phyloP scores from a whole-genome alignment of 92 coral and sea anemone species.

The Diadumene lineata region DNA sequence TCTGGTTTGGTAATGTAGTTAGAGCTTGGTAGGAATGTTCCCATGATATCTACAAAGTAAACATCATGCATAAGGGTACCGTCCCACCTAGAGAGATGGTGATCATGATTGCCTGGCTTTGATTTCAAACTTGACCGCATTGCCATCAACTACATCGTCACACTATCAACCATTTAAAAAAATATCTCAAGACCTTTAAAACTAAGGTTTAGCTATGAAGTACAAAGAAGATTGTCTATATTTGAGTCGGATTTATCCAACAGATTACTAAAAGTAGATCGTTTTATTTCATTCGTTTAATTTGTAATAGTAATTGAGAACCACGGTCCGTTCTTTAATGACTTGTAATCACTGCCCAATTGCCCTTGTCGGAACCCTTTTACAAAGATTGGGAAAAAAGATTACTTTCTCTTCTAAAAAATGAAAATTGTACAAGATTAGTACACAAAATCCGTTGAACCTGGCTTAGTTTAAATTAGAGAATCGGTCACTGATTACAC shows the following conservation, averaged over 20 bases:
- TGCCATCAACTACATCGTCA: neutral
- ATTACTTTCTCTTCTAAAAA: slow-evolving; percentile 37
- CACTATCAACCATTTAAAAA: neutral
- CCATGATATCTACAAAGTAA: slow-evolving; percentile 27
- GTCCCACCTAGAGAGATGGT: slow-evolving; percentile 25
- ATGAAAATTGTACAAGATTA: slow-evolving; percentile 49
- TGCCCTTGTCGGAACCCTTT: slow-evolving; percentile 77
- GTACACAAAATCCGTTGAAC: slow-evolving; percentile 23
- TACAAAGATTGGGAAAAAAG: slow-evolving; percentile 38
- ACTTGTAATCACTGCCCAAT: slow-evolving; percentile 66
- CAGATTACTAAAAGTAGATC: neutral
- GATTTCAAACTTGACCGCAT: slow-evolving; percentile 12
- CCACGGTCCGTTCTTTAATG: slow-evolving; percentile 24
- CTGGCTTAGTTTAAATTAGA: slow-evolving; percentile 30
- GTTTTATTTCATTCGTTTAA: slow-evolving; percentile 4
- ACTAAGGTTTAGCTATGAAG: neutral
- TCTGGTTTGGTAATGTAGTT: neutral
- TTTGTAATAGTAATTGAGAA: neutral
- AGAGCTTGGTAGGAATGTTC: neutral
- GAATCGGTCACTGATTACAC: slow-evolving; percentile 8
- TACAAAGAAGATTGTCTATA: neutral
- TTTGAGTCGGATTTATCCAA: neutral
- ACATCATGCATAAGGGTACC: slow-evolving; percentile 10
- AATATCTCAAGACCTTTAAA: neutral
- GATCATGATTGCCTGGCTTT: slow-evolving; percentile 27